These are phyloP conservation scores for Lagorchestes hirsutus DNA, from an alignment of 2,797 vertebrate genomes.

Conservation along the genomic window DNA sequence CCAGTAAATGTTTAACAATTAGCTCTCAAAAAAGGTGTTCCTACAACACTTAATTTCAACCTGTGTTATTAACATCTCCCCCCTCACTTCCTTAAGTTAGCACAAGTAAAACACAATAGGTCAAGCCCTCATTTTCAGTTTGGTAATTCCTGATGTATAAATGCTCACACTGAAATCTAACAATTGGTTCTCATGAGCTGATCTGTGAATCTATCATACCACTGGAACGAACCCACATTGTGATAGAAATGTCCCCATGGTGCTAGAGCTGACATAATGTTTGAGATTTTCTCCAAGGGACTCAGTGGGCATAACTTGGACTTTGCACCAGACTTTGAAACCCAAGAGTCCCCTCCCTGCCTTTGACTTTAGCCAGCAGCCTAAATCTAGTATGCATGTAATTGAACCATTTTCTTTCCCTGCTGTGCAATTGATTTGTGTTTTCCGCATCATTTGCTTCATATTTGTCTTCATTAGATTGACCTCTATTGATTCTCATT, in stretches of 20 bases:
- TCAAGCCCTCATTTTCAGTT: neutral
- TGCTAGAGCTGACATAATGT: neutral
- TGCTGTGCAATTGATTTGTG: neutral
- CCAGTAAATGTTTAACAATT: neutral
- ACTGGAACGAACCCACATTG: neutral
- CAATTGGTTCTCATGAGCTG: neutral
- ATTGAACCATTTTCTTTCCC: neutral
- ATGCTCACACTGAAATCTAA: neutral
- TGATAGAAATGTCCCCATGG: neutral
- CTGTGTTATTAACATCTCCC: neutral
- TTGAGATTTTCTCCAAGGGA: neutral
- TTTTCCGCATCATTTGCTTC: neutral
- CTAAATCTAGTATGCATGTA: neutral
- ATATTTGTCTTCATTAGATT: neutral
- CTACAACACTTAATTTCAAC: neutral
- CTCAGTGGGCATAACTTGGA: neutral
- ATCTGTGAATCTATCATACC: neutral
- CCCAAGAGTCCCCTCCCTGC: neutral
- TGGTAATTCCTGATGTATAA: neutral
- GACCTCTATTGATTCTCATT: neutral
- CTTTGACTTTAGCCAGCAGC: neutral
- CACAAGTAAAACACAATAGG: neutral
- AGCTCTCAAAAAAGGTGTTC: neutral
- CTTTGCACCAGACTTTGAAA: neutral
- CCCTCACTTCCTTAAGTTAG: neutral